Evolutionary conservation across 1,140 invertebrate genomes (phyloP).

Genomic region (Choristoneura fumiferana): DNA sequence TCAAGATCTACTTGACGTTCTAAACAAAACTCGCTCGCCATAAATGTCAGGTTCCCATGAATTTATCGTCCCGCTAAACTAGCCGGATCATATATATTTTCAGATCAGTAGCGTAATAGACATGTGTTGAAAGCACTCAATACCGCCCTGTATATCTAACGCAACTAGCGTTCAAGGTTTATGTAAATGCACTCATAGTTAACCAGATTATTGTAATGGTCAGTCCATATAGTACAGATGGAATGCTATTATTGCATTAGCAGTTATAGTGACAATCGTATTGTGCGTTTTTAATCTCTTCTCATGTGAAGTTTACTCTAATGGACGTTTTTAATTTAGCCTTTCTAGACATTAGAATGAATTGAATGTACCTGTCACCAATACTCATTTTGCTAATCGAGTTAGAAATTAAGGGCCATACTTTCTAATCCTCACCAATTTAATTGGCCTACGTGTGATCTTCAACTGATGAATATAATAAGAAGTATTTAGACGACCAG

Average conservation of each 20-base stretch:
- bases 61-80: constrained; percentile 8
- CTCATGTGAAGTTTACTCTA: no score
- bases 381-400: no score
- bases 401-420: no score
- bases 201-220: constrained; percentile 18
- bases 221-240: constrained; percentile 1
- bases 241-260: constrained; percentile 14
- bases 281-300: no score
- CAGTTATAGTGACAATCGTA: neutral
- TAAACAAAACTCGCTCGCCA: constrained; percentile 6
- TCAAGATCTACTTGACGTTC: neutral
- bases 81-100: constrained; percentile 5
- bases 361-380: no score
- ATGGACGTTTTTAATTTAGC: no score
- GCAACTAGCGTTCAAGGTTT: constrained; percentile 45
- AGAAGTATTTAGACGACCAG: no score
- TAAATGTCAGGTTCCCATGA: constrained; percentile 16
- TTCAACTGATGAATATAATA: no score
- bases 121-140: constrained; percentile 44
- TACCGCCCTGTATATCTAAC: constrained; percentile 34
- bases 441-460: no score
- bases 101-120: constrained; percentile 22
- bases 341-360: no score
- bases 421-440: no score
- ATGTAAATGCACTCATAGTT: constrained; percentile 37